Percentiles rank a stretch among this genome's conserved stretches.
Conservation (phyloP, 2,888 invertebrate species). For the Sepiola atlantica region DNA sequence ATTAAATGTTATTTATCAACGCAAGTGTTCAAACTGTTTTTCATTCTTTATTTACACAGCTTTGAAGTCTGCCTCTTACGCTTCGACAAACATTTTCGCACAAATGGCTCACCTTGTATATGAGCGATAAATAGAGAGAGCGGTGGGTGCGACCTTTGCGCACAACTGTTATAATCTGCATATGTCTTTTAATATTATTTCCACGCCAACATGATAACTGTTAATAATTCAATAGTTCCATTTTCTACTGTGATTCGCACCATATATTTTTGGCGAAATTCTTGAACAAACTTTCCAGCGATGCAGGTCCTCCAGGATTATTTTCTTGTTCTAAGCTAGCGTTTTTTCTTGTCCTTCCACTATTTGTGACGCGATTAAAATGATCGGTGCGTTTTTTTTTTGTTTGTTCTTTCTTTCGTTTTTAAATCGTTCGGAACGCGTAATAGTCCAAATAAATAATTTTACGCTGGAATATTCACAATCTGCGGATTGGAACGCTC, state of each 20-base stretch:
- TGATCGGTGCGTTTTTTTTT: not conserved
- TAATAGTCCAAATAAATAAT: not conserved
- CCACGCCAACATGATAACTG: not conserved
- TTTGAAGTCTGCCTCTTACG: no score
- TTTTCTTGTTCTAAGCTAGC: not conserved
- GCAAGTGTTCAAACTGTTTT: no score
- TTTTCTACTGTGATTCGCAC: not conserved
- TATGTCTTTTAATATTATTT: no score
- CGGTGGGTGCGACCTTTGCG: no score
- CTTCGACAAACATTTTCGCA: no score
- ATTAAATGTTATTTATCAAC: no score
- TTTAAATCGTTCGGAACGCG: not conserved
- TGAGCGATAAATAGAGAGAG: no score
- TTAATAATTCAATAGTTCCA: not conserved
- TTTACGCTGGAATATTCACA: not conserved
- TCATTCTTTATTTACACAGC: no score
- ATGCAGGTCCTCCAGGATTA: not conserved
- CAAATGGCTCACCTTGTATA: no score
- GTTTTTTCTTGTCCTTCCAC: not conserved
- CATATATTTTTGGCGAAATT: not conserved
- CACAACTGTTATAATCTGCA: no score
- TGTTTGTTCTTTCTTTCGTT: no score
- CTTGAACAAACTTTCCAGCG: not conserved
- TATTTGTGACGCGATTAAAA: not conserved
- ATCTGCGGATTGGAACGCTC: not conserved